Conservation (phyloP, 1,140 invertebrate genomes). For the Probaryconus sp. region DNA sequence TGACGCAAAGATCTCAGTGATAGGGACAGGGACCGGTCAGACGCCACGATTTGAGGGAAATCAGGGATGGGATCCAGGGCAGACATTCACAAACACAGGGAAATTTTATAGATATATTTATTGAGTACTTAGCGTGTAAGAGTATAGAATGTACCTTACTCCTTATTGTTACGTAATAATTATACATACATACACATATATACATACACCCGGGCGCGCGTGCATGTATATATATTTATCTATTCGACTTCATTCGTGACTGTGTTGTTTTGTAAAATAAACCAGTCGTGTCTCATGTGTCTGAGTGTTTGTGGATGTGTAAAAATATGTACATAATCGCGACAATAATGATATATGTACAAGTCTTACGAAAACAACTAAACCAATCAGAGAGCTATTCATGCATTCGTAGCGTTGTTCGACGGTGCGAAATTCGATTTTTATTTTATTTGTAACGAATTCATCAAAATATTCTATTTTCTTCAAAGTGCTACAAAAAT, state of each 20-base stretch:
- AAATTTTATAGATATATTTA: slow-evolving; percentile 78
- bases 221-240: slow-evolving; percentile 65
- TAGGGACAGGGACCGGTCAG: slow-evolving; percentile 52
- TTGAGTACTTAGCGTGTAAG: slow-evolving; percentile 78
- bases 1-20: slow-evolving; percentile 28
- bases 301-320: slow-evolving; percentile 54
- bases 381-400: slow-evolving; percentile 22
- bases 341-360: slow-evolving; percentile 64
- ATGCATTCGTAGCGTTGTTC: slow-evolving; percentile 21
- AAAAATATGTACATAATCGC: slow-evolving; percentile 62
- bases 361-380: slow-evolving; percentile 55
- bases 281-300: slow-evolving; percentile 66
- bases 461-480: too few relatives aligned
- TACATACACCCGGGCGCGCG: slow-evolving; percentile 59
- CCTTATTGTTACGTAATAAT: slow-evolving; percentile 76
- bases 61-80: slow-evolving; percentile 67
- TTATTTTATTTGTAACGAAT: too few relatives aligned
- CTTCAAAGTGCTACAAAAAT: too few relatives aligned
- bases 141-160: slow-evolving; percentile 77
- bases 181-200: slow-evolving; percentile 68
- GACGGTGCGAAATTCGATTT: neutral
- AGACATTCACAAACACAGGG: slow-evolving; percentile 77
- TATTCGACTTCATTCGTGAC: slow-evolving; percentile 46
- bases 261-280: slow-evolving; percentile 72
- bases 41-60: slow-evolving; percentile 69